These are phyloP conservation scores for Delichon dasypus DNA, from an alignment of 2,797 vertebrate species.

Conservation along the genomic window DNA sequence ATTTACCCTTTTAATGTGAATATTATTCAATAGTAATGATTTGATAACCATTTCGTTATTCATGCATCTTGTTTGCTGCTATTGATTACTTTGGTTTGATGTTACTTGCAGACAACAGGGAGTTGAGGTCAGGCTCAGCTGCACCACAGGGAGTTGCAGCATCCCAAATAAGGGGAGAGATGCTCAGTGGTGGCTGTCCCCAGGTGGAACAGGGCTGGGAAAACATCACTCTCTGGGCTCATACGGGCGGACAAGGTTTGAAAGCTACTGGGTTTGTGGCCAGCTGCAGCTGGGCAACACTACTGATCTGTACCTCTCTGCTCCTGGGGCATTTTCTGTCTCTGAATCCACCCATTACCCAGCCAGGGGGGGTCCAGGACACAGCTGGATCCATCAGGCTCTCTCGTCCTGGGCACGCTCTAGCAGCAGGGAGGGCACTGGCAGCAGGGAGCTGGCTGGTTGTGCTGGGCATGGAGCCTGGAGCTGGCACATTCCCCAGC, in stretches of 20 bases:
- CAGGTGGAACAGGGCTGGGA: background rate
- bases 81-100: background rate
- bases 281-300: background rate
- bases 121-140: background rate
- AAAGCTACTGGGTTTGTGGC: background rate
- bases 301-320: background rate
- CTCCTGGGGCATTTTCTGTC: background rate
- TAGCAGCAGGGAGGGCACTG: background rate
- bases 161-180: accelerated
- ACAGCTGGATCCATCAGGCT: background rate
- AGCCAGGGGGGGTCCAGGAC: accelerated
- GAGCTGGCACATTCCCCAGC: background rate
- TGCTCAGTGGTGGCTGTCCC: background rate
- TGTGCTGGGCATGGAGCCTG: background rate
- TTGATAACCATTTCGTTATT: background rate
- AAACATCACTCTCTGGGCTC: background rate
- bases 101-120: background rate
- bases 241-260: accelerated
- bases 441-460: background rate
- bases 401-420: background rate
- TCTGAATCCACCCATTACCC: background rate
- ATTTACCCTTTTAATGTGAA: background rate
- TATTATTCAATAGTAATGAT: background rate
- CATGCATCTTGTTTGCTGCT: background rate
- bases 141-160: background rate